phyloP scores from a whole-genome alignment of 1,140 invertebrate genomes.

The Drosophila obscura region DNA sequence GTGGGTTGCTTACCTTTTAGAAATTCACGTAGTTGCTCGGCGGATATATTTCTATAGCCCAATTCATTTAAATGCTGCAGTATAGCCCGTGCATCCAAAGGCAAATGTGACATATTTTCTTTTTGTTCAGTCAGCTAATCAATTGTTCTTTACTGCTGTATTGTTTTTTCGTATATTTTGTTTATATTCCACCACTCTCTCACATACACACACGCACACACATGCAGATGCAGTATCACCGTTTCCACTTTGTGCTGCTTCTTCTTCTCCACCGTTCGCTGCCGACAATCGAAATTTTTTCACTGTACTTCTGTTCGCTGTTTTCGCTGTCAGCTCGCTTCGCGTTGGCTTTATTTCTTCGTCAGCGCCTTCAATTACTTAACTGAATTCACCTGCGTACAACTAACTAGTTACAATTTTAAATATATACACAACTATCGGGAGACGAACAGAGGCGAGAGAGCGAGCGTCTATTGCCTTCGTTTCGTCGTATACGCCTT shows the following conservation, averaged over 20 bases:
- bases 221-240: slow-evolving; percentile 35
- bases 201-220: slow-evolving; percentile 33
- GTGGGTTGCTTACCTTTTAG: slow-evolving; percentile 83
- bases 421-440: slow-evolving; percentile 42
- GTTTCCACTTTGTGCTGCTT: slow-evolving; percentile 68
- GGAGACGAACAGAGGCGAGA: slow-evolving; percentile 39
- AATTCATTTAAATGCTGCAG: slow-evolving; percentile 85
- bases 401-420: slow-evolving; percentile 46
- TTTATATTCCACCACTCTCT: slow-evolving; percentile 61
- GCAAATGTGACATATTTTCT: slow-evolving; percentile 83
- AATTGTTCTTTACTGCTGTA: slow-evolving; percentile 55
- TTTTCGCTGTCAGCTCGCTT: slow-evolving; percentile 26
- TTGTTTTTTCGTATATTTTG: slow-evolving; percentile 48
- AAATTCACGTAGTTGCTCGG: slow-evolving; percentile 85
- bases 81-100: slow-evolving; percentile 84
- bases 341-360: slow-evolving; percentile 47
- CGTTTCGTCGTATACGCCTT: slow-evolving; percentile 64
- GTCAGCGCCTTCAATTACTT: slow-evolving; percentile 20
- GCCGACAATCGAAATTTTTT: slow-evolving; percentile 77
- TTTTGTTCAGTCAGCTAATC: slow-evolving; percentile 41
- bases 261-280: slow-evolving; percentile 38
- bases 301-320: slow-evolving; percentile 70
- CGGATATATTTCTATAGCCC: slow-evolving; percentile 85
- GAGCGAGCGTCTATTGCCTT: slow-evolving; percentile 50
- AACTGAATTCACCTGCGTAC: slow-evolving; percentile 49